Percentiles rank a stretch among this genome's conserved stretches.
Evolutionary conservation across 2,888 invertebrate species (phyloP).

Genomic region (Erebia aethiops): DNA sequence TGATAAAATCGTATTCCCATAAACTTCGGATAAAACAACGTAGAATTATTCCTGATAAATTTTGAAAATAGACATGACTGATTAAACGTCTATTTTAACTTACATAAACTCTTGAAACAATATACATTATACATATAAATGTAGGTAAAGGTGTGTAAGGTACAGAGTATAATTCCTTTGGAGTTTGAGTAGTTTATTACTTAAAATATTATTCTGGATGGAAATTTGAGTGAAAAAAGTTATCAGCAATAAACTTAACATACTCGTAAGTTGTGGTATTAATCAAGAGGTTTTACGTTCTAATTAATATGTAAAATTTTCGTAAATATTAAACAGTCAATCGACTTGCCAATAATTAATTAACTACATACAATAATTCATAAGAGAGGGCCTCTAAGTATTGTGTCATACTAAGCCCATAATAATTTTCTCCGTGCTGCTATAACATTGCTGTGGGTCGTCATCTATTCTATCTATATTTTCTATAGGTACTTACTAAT

Average conservation of each 20-base stretch:
- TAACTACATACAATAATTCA: slow-evolving; percentile 35
- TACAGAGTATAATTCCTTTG: not conserved
- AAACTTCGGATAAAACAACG: not conserved
- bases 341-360: slow-evolving; percentile 36
- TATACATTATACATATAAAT: not conserved
- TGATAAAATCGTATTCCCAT: not conserved
- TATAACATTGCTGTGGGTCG: too few relatives aligned
- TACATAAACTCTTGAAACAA: slow-evolving; percentile 10
- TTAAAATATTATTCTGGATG: not conserved
- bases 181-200: not conserved
- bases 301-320: not conserved
- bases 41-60: not conserved
- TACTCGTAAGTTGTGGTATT: not conserved
- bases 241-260: not conserved
- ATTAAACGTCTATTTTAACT: not conserved
- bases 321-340: slow-evolving; percentile 11
- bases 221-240: not conserved
- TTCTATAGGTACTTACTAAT: too few relatives aligned
- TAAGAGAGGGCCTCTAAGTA: slow-evolving; percentile 36
- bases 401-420: slow-evolving; percentile 23
- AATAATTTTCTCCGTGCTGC: not conserved
- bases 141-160: not conserved
- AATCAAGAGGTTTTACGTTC: not conserved
- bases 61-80: not conserved
- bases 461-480: not conserved